These are phyloP conservation scores for Sphaeridia pumilis DNA, from an alignment of 2,888 invertebrate genomes.

Conservation along the genomic window DNA sequence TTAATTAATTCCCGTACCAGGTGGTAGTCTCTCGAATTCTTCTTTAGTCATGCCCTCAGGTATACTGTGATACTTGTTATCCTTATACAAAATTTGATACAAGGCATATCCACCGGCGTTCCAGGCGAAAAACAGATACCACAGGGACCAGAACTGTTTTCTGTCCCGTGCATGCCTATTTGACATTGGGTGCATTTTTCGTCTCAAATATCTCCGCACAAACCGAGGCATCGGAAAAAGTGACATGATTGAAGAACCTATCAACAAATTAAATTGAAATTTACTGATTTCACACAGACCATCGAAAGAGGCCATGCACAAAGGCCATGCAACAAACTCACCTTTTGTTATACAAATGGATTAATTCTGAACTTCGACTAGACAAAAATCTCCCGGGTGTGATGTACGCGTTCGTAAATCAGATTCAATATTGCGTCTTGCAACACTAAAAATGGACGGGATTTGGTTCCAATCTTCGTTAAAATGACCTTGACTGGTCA, in stretches of 20 bases:
- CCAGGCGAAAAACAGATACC: constrained; percentile 57
- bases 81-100: constrained; percentile 47
- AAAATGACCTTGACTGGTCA: too few species aligned
- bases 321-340: too few species aligned
- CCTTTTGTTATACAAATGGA: too few species aligned
- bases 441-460: too few species aligned
- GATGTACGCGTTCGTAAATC: not conserved
- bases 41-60: constrained; percentile 53
- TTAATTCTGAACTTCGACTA: too few species aligned
- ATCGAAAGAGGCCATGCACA: too few species aligned
- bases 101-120: constrained; percentile 55
- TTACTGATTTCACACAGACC: not conserved
- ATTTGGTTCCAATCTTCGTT: too few species aligned
- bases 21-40: constrained; percentile 47
- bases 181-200: constrained; percentile 45
- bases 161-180: constrained; percentile 47
- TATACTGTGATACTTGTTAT: constrained; percentile 56
- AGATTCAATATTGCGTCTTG: not conserved
- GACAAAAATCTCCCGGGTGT: not conserved
- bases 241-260: not conserved
- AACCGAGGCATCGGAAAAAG: constrained; percentile 38
- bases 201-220: constrained; percentile 45
- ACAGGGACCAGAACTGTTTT: constrained; percentile 52
- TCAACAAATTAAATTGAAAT: too few species aligned
- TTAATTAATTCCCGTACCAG: constrained; percentile 49